These are phyloP conservation scores for Aix galericulata DNA, from an alignment of 2,113 vertebrate genomes.

Conservation along the genomic window DNA sequence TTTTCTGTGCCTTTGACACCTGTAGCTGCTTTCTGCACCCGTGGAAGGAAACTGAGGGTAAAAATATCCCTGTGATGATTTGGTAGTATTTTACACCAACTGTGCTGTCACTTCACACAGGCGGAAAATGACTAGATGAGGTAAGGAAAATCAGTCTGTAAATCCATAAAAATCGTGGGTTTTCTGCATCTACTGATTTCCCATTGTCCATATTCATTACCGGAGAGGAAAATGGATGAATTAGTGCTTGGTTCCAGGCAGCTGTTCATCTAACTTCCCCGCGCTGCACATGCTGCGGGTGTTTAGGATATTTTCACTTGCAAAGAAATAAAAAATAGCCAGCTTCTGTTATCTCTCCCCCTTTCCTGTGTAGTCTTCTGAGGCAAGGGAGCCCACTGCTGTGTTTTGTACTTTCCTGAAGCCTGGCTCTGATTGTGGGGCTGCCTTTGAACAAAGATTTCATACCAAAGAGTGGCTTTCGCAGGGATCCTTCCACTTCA, in stretches of 20 bases:
- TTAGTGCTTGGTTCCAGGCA: constrained; percentile 38
- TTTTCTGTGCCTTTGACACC: constrained; percentile 28
- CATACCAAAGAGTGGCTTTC: not conserved
- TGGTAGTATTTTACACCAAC: not conserved
- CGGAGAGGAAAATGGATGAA: constrained; percentile 41
- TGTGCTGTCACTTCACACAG: constrained; percentile 19
- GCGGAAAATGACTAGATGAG: constrained; percentile 32
- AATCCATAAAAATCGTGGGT: constrained; percentile 22
- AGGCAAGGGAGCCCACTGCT: not conserved
- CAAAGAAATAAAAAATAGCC: not conserved
- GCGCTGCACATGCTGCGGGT: constrained; percentile 21
- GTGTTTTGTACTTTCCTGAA: not conserved
- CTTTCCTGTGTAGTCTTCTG: not conserved
- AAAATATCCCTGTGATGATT: constrained; percentile 47
- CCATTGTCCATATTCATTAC: constrained; percentile 59
- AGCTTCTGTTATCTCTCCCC: not conserved
- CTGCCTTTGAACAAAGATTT: not conserved
- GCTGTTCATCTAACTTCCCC: constrained; percentile 48
- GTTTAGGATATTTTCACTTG: constrained; percentile 45
- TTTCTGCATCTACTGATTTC: constrained; percentile 62
- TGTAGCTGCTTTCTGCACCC: not conserved
- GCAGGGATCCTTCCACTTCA: not conserved
- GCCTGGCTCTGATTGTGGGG: not conserved
- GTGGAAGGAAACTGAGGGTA: constrained; percentile 13
- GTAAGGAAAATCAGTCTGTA: constrained; percentile 53